Base-by-base conservation (phyloP, 2,797 vertebrate genomes). In the Danio albolineatus region DNA sequence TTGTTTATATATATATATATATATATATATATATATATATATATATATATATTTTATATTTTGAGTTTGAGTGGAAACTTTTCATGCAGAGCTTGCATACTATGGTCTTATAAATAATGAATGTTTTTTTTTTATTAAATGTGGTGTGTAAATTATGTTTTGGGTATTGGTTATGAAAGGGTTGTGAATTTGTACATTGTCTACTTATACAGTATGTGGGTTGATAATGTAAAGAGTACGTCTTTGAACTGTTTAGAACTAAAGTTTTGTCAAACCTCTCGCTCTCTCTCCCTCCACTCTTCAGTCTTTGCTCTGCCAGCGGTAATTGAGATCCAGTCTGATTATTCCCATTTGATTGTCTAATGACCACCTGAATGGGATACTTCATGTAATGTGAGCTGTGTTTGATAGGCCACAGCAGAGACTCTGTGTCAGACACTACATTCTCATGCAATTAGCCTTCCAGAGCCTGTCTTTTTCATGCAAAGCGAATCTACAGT, bases 281-380 rank as follows among this genome's bases (percentile, higher is more conserved):
- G 14, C 46, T 10, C 19, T 28, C 28, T 28, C 28, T 28, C 28
- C 3, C 19, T 49, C 71, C 57, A 76, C 65, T 83, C 65, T 72
- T 84, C 84, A 85, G 89, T 85, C 89, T 89, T 73, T 44, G 62
- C 81, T 39, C 77, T 86, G 82, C 83, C 87, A 76, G 49, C 78
- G 53, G 46, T 91, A 90, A 90, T 91, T 91, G 90, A 92, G 92
- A 92, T 90, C 87, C 80, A 59, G 83, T 83, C 82, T 85, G 84
- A 93, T 93, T 92, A 91, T 90, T 89, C 87, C 89, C 85, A 91
- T 91, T 90, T 91, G 89, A 93, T 90, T 92, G 89, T 89, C 85
- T 92, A 91, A 91, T 90, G 91, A 90, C 86, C 85, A 84, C 85
- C 88, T 90, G 89, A 93, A 91, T 90, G 87, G 89, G 86, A 90